Evolutionary conservation across 2,113 vertebrate species (phyloP).

Genomic region (Deroptyus accipitrinus): DNA sequence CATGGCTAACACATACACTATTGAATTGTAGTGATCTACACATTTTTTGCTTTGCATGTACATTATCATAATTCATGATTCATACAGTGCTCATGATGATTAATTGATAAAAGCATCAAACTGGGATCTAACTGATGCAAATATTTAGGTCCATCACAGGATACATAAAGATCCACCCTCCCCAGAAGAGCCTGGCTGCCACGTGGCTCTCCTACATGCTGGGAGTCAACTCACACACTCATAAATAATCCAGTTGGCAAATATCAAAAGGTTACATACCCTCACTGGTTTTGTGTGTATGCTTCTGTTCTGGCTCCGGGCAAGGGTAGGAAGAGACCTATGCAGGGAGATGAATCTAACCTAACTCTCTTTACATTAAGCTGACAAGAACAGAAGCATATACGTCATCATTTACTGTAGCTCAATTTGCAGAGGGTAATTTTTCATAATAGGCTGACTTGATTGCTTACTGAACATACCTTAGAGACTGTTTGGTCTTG

Average conservation of each 20-base stretch:
- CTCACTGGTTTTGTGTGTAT: not conserved
- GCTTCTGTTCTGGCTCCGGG: not conserved
- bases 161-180: rapidly evolving
- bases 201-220: rapidly evolving
- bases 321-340: not conserved
- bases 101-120: not conserved
- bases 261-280: not conserved
- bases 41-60: not conserved
- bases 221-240: not conserved
- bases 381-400: not conserved
- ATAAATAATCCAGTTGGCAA: not conserved
- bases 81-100: not conserved
- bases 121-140: not conserved
- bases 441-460: not conserved
- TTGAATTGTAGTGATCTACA: not conserved
- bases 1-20: not conserved
- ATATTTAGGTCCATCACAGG: not conserved
- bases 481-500: not conserved
- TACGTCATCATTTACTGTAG: not conserved
- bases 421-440: not conserved
- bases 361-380: not conserved
- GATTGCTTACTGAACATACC: not conserved
- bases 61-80: not conserved
- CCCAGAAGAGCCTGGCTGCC: not conserved
- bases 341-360: not conserved